phyloP scores from a whole-genome alignment of 2,888 invertebrate genomes.

The Noctua fimbriata region DNA sequence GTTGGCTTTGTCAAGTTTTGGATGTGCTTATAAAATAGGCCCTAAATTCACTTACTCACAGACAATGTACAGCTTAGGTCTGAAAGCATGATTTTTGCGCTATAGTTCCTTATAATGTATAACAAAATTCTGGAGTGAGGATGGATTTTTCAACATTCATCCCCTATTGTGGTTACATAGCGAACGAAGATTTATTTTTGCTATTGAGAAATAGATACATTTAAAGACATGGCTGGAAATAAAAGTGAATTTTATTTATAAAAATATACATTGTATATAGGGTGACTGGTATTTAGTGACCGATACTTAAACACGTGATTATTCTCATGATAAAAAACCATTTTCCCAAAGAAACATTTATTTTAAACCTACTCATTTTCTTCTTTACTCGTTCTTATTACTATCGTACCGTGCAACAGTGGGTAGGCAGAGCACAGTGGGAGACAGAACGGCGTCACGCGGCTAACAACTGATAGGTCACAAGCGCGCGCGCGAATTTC shows the following conservation, averaged over 20 bases:
- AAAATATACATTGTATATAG: neutral
- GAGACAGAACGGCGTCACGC: too few relatives aligned
- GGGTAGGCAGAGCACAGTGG: too few relatives aligned
- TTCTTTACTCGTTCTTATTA: too few relatives aligned
- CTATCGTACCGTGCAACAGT: too few relatives aligned
- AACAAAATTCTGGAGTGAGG: too few relatives aligned
- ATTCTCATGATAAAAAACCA: too few relatives aligned
- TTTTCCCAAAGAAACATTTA: too few relatives aligned
- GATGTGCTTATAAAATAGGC: neutral
- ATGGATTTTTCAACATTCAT: neutral
- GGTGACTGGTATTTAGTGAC: too few relatives aligned
- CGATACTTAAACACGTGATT: too few relatives aligned
- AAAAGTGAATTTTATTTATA: neutral
- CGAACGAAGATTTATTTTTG: neutral
- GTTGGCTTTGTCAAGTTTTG: slow-evolving; percentile 7
- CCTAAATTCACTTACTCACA: neutral
- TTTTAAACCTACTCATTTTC: too few relatives aligned
- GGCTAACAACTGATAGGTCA: too few relatives aligned
- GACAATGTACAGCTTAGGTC: neutral
- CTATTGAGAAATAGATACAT: neutral
- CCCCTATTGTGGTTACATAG: neutral
- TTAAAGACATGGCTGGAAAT: neutral
- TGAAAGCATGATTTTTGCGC: neutral
- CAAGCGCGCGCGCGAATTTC: too few relatives aligned
- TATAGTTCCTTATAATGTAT: neutral